Evolutionary conservation across 1,140 invertebrate genomes (phyloP), one percentile per base, ranked within the genome.

Genomic region (Drosophila kikkawai): DNA sequence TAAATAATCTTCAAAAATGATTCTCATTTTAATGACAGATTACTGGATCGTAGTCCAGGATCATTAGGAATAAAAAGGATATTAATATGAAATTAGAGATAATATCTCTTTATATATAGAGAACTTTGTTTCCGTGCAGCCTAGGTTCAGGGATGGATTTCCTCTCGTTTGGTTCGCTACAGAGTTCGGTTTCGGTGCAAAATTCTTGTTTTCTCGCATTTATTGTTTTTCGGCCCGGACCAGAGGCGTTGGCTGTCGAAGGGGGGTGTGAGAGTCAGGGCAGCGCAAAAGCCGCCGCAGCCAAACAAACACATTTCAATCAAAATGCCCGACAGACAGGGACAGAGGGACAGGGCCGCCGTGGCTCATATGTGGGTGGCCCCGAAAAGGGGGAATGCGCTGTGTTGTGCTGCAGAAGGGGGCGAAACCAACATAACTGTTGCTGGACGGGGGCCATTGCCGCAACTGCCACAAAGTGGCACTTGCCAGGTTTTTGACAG

Each of bases 291-390:
- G 74, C 77, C 77, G 78, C 77, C 74, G 69, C 80, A 84, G 85
- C 78, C 80, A 84, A 88, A 90, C 85, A 88, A 88, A 84, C 85
- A 88, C 80, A 90, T 88, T 88, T 88, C 80, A 88, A 88, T 88
- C 85, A 84, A 84, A 88, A 84, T 73, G 70, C 59, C 64, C 71
- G 73, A 84, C 80, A 67, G 67, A 69, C 59, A 50, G 65, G 65
- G 60, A 69, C 59, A 37, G 36, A 15, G 13, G 29, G 51, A 64
- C 56, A 13, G 26, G 29, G 17, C 13, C 17, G 12, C 12, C 7
- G 45, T 51, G 45, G 17, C 17, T 45, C 29, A 66, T 59, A 75
- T 82, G 84, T 83, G 81, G 85, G 74, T 78, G 80, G 71, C 55
- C 73, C 68, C 81, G n/a, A 13, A n/a, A 26, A 15, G 19, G 15